Base-by-base conservation (phyloP, 2,113 vertebrate species). In the Platysteira castanea region DNA sequence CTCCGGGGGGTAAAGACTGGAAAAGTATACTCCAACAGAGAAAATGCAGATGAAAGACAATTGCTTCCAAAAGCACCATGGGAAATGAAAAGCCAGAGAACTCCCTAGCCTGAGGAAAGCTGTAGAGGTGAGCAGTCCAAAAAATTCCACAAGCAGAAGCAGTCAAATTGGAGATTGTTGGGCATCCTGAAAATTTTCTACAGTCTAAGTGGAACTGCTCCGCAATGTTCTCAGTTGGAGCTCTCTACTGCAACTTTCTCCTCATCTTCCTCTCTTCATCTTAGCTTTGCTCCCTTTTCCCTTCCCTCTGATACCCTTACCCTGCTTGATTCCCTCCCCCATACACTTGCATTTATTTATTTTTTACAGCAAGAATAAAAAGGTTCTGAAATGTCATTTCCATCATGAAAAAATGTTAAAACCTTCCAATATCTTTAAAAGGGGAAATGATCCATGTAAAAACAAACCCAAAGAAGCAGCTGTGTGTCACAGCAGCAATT, bases 101-200 rank as follows among this genome's bases (percentile, higher is more conserved):
- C 94, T 96, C 94, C 93, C 89, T 94, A 92, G 89, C 91, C 95
- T 68, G 89, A 87, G 93, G 95, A 97, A 94, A 97, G 57, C 49
- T 87, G 49, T 37, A 65, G 57, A 84, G 13, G 31, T 33, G 57
- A 94, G 81, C 44, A 87, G 89, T 92, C 84, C 39, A 95, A 96
- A 93, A 94, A 71, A 61, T 75, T 94, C 54, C 31, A 91, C 42
- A 65, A 78, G 49, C 31, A 94, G 69, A 84, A 89, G 57, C 69
- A 91, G 87, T 69, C 69, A 93, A 91, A 75, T 84, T 6, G 1
- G 77, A 87, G 57, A 84, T 57, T 37, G 41, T 20, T 71, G 56
- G 53, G 41, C 56, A 95, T 76, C 61, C 44, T 90, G 44, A 54
- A 93, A 73, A 64, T 79, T 76, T 91, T 92, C 69, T 79, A 44